Percentiles rank a stretch among this genome's conserved stretches.
These are phyloP conservation scores for Platycheirus albimanus DNA, from an alignment of 2,888 invertebrate genomes.

Conservation along the genomic window DNA sequence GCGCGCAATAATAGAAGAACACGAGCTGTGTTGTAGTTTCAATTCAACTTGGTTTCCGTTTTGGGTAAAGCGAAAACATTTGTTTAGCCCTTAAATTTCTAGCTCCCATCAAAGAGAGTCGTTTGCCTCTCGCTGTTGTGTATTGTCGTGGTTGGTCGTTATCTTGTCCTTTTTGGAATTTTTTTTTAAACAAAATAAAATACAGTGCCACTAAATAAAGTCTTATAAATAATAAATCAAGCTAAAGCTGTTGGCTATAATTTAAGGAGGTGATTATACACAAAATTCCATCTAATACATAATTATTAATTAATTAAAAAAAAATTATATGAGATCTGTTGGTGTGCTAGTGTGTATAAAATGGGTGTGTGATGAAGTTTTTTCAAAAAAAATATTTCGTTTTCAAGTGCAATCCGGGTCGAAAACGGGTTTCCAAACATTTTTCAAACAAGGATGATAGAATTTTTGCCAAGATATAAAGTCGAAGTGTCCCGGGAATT, in stretches of 20 bases:
- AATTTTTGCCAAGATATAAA: conserved; percentile 17
- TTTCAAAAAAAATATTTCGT: conserved; percentile 22
- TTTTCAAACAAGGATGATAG: conserved; percentile 28
- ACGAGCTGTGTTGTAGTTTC: conserved; percentile 51
- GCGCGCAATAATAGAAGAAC: background rate
- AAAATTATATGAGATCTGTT: background rate
- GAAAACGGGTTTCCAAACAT: conserved; percentile 34
- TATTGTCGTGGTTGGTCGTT: conserved; percentile 54
- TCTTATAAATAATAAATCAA: no score
- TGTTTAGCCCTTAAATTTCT: conserved; percentile 56
- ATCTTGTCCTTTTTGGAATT: conserved; percentile 40
- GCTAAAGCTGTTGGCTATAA: conserved; percentile 40
- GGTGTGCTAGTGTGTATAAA: conserved; percentile 25
- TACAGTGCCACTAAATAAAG: conserved; percentile 9
- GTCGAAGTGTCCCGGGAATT: conserved; percentile 61
- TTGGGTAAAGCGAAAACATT: conserved; percentile 44
- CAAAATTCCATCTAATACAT: no score
- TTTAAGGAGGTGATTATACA: conserved; percentile 24
- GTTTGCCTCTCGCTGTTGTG: conserved; percentile 65
- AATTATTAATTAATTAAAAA: conserved; percentile 15
- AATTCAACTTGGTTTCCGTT: conserved; percentile 67
- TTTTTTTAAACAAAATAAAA: conserved; percentile 16
- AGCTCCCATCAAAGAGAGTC: conserved; percentile 65
- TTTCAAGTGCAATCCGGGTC: conserved; percentile 63
- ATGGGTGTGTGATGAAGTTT: conserved; percentile 45